Conservation (phyloP, 53 echinoderm and acorn worm genomes). For the Zoroaster sp. region DNA sequence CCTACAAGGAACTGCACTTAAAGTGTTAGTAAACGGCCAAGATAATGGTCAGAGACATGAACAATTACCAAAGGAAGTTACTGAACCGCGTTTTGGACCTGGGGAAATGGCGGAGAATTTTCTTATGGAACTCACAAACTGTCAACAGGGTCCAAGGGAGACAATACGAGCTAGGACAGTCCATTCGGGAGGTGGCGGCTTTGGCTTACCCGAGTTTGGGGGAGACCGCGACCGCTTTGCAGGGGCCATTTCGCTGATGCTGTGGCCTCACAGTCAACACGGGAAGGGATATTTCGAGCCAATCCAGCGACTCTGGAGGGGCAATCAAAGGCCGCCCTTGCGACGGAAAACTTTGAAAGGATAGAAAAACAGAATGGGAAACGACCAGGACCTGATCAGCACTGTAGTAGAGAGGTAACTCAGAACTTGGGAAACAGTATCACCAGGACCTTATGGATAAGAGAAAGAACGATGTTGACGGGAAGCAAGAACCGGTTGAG, state of each 20-base stretch:
- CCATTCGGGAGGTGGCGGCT: not conserved
- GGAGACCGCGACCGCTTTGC: not conserved
- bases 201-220: slow-evolving; percentile 12
- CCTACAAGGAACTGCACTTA: not conserved
- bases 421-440: not conserved
- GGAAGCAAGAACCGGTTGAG: not conserved
- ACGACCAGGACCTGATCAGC: not conserved
- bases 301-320: not conserved
- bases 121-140: not conserved
- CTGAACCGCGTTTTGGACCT: not conserved
- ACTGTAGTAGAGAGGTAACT: not conserved
- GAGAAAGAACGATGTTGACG: not conserved
- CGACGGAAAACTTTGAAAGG: slow-evolving; percentile 26
- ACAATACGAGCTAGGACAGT: not conserved
- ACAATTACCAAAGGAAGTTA: not conserved
- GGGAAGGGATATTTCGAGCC: slow-evolving; percentile 4
- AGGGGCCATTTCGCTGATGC: slow-evolving; percentile 11
- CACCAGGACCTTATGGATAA: not conserved
- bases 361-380: not conserved
- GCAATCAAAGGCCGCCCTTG: not conserved
- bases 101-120: slow-evolving; percentile 10
- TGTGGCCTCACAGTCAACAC: not conserved
- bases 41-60: not conserved
- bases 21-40: not conserved
- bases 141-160: not conserved